Percentiles rank a stretch among this genome's conserved stretches.
These are phyloP conservation scores for Volucella inflata DNA, from an alignment of 2,888 invertebrate species.

Conservation along the genomic window DNA sequence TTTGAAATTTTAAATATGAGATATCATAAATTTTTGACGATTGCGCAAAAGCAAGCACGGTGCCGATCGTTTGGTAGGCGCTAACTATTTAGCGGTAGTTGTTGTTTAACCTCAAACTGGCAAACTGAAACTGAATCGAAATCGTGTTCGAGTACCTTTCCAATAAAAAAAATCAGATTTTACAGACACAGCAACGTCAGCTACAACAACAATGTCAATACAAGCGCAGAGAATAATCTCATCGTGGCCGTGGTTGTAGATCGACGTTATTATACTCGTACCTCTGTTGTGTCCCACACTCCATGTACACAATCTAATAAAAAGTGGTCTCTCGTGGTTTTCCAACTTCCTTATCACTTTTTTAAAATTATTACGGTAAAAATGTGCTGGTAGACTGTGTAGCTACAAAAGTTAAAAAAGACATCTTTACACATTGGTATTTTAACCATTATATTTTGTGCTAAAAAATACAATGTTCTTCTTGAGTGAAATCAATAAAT, in stretches of 20 bases:
- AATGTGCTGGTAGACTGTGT: conserved; percentile 51
- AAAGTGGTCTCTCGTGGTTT: conserved; percentile 64
- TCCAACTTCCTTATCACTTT: conserved; percentile 70
- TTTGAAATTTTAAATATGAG: conserved; percentile 3
- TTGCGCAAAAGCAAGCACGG: conserved; percentile 46
- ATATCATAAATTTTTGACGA: conserved; percentile 36
- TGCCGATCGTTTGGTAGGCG: background rate
- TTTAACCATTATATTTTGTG: too few species aligned
- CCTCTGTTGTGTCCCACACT: conserved; percentile 50
- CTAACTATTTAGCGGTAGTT: conserved; percentile 57
- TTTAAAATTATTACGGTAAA: conserved; percentile 51
- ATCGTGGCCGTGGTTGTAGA: conserved; percentile 29
- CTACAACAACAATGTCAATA: conserved; percentile 50
- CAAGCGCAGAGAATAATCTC: conserved; percentile 55
- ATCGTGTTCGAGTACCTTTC: conserved; percentile 73
- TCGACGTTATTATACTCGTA: conserved; percentile 39
- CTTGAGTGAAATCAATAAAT: too few species aligned
- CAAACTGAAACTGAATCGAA: conserved; percentile 73
- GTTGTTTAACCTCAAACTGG: conserved; percentile 73
- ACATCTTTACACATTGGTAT: too few species aligned
- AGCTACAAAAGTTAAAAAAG: too few species aligned
- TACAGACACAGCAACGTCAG: conserved; percentile 34
- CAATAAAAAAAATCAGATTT: conserved; percentile 67
- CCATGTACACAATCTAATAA: conserved; percentile 65
- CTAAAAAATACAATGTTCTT: too few species aligned